These are phyloP conservation scores for Ochropleura plecta DNA, from an alignment of 2,888 invertebrate species.

Conservation along the genomic window DNA sequence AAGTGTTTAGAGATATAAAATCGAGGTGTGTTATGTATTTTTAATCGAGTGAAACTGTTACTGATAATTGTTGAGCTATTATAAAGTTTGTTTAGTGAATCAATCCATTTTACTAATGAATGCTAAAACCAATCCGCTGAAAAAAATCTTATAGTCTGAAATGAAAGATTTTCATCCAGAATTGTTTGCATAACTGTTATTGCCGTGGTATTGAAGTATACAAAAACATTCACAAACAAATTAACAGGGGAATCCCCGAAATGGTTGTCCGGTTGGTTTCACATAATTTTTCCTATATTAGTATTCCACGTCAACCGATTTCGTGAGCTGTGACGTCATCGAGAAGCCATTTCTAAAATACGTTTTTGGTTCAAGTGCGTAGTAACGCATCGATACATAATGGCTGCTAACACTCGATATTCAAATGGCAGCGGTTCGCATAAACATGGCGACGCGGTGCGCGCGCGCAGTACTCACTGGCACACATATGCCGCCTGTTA, in stretches of 20 bases:
- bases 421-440: slow-evolving; percentile 50
- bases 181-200: neutral
- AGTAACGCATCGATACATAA: slow-evolving; percentile 30
- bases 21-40: neutral
- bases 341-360: slow-evolving; percentile 16
- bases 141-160: neutral
- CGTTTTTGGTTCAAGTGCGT: slow-evolving; percentile 30
- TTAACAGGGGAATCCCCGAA: slow-evolving; percentile 15
- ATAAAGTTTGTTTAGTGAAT: neutral
- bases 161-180: neutral
- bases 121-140: neutral
- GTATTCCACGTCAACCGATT: slow-evolving; percentile 17
- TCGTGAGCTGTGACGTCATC: slow-evolving; percentile 19
- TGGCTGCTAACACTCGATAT: slow-evolving; percentile 42
- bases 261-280: neutral
- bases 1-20: neutral
- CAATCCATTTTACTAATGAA: neutral
- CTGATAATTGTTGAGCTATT: neutral
- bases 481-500: slow-evolving; percentile 57
- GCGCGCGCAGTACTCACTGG: slow-evolving; percentile 43
- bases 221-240: neutral
- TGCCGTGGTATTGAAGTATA: neutral
- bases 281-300: slow-evolving; percentile 1
- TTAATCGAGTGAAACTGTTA: neutral
- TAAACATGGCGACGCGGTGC: slow-evolving; percentile 49